Evolutionary conservation across 2,797 vertebrate genomes (phyloP), one percentile per base, ranked within the genome.

Genomic region (Neosilurus mollespiculum): DNA sequence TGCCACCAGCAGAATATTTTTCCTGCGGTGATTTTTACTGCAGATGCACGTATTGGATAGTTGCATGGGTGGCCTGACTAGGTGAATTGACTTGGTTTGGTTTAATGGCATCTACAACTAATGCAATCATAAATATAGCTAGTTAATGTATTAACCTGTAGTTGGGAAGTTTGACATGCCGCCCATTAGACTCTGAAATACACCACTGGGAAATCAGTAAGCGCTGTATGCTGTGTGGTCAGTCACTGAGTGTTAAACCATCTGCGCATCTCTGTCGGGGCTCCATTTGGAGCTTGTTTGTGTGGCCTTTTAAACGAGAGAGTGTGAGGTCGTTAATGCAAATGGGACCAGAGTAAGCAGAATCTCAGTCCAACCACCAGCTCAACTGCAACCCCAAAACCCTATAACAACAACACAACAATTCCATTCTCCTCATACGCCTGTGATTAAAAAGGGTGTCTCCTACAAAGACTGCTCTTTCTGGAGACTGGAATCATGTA

Each of bases 211-310:
- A 37, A 43, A 59, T 61, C 16, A 78, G 37, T 82, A 64, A 81
- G 53, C 77, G 70, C 49, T 77, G 80, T 75, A 58, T 73, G 69
- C 49, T 51, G 2, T 66, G 24, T 81, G 70, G 79, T 80, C 82
- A 37, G 76, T 84, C 73, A 67, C 72, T 43, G 81, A 86, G 79
- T 10, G 77, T 77, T 83, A 78, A 67, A 81, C 83, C 83, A 88
- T 87, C 82, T 86, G 84, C 84, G 58, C 73, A n/a, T 86, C 67
- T 84, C 56, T 80, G 81, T 72, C 65, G 26, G 30, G 53, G 53
- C 79, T 84, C 86, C 88, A 86, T 88, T 89, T 90, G 84, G 81
- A 83, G 80, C 83, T 79, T 84, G 78, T 87, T 89, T 89, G 86
- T 87, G 83, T 58, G 59, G 65, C 43, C 53, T 56, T 69, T 37